These are phyloP conservation scores for Rhynchopsitta pachyrhyncha DNA, from an alignment of 2,113 vertebrate genomes.

Conservation along the genomic window DNA sequence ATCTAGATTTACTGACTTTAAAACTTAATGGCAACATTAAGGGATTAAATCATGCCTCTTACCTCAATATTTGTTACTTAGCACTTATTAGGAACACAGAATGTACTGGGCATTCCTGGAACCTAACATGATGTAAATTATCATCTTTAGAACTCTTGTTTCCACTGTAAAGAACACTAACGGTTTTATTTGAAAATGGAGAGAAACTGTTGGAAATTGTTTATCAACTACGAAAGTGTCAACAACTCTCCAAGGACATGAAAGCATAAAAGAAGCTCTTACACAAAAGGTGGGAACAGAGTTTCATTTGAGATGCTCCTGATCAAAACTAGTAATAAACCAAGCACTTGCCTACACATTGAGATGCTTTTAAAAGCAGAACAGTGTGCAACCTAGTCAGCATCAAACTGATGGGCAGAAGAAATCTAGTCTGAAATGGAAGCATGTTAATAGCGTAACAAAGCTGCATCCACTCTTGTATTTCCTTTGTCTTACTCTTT, in stretches of 20 bases:
- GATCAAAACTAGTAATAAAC: not conserved
- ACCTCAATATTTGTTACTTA: conserved; percentile 49
- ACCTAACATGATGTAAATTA: conserved; percentile 17
- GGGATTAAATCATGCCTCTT: conserved; percentile 48
- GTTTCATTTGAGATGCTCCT: not conserved
- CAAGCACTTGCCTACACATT: not conserved
- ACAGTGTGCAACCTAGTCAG: not conserved
- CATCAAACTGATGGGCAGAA: not conserved
- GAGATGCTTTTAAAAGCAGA: not conserved
- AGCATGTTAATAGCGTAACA: not conserved
- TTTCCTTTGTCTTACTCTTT: not conserved
- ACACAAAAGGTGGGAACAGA: not conserved
- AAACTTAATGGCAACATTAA: conserved; percentile 52
- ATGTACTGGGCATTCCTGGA: conserved; percentile 31
- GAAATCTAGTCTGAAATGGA: not conserved
- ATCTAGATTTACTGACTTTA: conserved; percentile 49
- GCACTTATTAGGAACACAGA: conserved; percentile 42
- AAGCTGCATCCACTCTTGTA: not conserved
- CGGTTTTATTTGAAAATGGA: conserved; percentile 5
- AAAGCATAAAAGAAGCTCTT: not conserved
- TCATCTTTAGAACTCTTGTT: conserved; percentile 27
- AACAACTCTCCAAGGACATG: conserved; percentile 2
- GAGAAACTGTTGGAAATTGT: not conserved
- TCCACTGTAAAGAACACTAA: conserved; percentile 12
- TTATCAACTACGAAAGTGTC: conserved; percentile 25